Base-by-base conservation (phyloP, 2,113 vertebrate genomes). In the Gallinago media region DNA sequence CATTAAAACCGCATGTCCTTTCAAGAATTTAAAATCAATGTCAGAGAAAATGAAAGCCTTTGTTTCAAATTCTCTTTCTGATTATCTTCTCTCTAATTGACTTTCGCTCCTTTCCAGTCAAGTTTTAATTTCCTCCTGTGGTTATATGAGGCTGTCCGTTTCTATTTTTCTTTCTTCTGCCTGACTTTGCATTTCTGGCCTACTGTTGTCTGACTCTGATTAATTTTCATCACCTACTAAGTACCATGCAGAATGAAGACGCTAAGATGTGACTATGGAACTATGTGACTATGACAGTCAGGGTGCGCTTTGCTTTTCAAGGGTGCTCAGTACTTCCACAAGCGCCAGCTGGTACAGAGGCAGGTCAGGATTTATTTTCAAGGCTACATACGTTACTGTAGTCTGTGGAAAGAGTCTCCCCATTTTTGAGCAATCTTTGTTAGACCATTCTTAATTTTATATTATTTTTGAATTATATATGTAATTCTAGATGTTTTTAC, bases 21-120 rank as follows among this genome's bases (percentile, higher is more conserved):
- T 92, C 92, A 76, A 88, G 76, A 87, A 85, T 93, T 92, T 73
- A 66, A 89, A 95, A 92, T 92, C 55, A 47, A 52, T 84, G 72
- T 93, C 79, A 90, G 73, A 80, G 85, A 92, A 96, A 90, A 88
- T 89, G 55, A 96, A 96, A 96, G 77, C 55, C 47, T 86, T 90
- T 93, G 85, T 93, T 97, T 93, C 66, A 96, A 91, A 80, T 89
- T 79, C 47, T 89, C 44, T 68, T 87, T 85, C 79, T 94, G 93
- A 96, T 97, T 95, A 96, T 94, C 63, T 96, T 73, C 56, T 62
- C 46, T 89, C 88, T 97, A 97, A 97, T 93, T 96, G 96, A 91
- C 92, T 97, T 97, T 77, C 49, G 31, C 54, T 96, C 81, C 79
- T 92, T 92, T 87, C 77, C 85, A 96, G 91, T 89, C 87, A 92